A percentile compares a stretch with the other conserved stretches of the same genome.
Conservation (phyloP, 2,888 invertebrate species). For the Thymelicus lineola region DNA sequence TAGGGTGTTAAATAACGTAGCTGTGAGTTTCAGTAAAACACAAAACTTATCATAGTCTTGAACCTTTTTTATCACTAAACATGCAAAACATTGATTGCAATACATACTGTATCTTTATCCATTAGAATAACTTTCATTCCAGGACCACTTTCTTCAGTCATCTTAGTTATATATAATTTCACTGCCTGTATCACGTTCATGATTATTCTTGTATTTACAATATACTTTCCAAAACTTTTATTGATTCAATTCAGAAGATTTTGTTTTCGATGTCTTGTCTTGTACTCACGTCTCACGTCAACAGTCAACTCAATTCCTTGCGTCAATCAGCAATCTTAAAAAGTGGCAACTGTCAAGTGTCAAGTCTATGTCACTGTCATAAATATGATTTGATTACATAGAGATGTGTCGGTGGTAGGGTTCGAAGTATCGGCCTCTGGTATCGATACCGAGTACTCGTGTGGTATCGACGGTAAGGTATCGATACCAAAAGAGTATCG, state of each 20-base stretch:
- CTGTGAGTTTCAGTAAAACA: not conserved
- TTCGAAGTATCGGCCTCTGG: too few relatives aligned
- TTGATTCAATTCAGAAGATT: too few relatives aligned
- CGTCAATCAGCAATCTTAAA: too few relatives aligned
- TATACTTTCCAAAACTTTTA: not conserved
- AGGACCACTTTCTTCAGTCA: constrained; percentile 98
- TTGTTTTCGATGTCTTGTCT: too few relatives aligned
- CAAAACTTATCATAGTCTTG: not conserved
- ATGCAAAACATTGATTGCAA: not conserved
- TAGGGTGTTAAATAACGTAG: not conserved
- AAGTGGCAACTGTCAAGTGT: not conserved
- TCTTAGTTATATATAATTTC: constrained; percentile 97
- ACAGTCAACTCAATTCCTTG: too few relatives aligned
- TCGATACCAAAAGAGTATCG: too few relatives aligned
- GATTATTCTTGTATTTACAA: constrained; percentile 53
- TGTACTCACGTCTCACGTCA: too few relatives aligned
- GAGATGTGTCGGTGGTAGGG: too few relatives aligned
- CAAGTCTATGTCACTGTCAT: not conserved
- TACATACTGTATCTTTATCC: constrained; percentile 97
- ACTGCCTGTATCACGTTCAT: constrained; percentile 98
- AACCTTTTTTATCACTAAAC: not conserved
- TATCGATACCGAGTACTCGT: too few relatives aligned
- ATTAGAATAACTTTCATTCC: constrained; percentile 99
- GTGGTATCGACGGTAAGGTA: too few relatives aligned
- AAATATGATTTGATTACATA: too few relatives aligned